A percentile compares a stretch with the other conserved stretches of the same genome.
These are phyloP conservation scores for Antheraea pernyi DNA, from an alignment of 1,140 invertebrate genomes.

Conservation along the genomic window DNA sequence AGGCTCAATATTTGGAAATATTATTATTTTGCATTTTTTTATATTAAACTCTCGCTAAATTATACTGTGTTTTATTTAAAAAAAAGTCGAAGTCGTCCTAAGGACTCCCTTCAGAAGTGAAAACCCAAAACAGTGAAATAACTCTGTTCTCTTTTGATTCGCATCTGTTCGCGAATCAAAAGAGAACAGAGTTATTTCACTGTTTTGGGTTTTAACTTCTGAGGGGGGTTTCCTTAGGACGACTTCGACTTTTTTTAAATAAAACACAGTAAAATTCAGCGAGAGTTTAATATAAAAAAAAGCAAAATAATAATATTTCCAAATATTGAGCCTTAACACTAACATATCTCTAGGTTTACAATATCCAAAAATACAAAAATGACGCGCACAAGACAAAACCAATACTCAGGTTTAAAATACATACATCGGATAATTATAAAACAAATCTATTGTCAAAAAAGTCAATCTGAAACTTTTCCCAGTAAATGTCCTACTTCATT, in stretches of 20 bases:
- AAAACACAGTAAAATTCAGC: slow-evolving; percentile 65
- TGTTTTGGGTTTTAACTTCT: too few species aligned
- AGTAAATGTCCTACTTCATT: too few species aligned
- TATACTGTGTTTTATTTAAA: slow-evolving; percentile 45
- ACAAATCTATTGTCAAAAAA: too few species aligned
- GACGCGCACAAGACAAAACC: slow-evolving; percentile 42
- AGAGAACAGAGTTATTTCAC: too few species aligned
- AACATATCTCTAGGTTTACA: slow-evolving; percentile 59
- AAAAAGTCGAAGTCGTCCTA: too few species aligned
- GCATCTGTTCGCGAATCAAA: too few species aligned
- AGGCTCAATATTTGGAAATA: slow-evolving; percentile 76
- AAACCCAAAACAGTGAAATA: too few species aligned
- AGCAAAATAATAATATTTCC: slow-evolving; percentile 77
- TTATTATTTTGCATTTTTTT: slow-evolving; percentile 78
- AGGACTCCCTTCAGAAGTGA: too few species aligned
- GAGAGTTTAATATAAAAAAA: slow-evolving; percentile 77
- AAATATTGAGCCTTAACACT: slow-evolving; percentile 74
- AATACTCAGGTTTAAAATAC: background rate
- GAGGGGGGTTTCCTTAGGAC: too few species aligned
- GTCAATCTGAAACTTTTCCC: too few species aligned
- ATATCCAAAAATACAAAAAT: slow-evolving; percentile 65
- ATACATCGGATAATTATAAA: background rate
- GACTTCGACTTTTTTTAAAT: slow-evolving; percentile 8
- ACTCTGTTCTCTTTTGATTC: too few species aligned
- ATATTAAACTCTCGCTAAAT: slow-evolving; percentile 76